Percentiles rank a stretch among this genome's conserved stretches.
Conservation (phyloP, 2,797 vertebrate genomes). For the Dendrocincla tyrannina region DNA sequence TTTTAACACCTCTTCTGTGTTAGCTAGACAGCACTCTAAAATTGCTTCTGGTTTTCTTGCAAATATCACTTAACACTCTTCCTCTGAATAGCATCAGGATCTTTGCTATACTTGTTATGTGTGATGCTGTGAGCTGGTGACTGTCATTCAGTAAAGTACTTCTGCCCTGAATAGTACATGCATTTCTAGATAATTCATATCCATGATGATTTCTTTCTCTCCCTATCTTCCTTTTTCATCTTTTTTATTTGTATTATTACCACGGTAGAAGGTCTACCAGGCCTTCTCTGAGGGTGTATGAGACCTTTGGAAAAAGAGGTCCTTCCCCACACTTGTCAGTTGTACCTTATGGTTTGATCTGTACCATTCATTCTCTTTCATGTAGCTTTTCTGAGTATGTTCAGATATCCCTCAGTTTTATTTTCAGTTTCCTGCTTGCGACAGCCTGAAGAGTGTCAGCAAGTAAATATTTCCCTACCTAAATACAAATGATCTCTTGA, state of each 20-base stretch:
- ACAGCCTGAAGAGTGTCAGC: neutral
- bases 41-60: neutral
- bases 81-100: neutral
- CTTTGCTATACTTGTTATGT: neutral
- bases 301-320: neutral
- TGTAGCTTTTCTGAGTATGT: neutral
- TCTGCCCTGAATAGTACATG: neutral
- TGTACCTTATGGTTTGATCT: neutral
- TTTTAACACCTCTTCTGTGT: neutral
- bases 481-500: neutral
- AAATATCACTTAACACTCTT: neutral
- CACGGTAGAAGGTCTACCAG: rapidly evolving
- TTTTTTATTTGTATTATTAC: neutral
- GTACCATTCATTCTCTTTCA: neutral
- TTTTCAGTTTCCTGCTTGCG: neutral
- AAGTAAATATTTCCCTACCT: neutral
- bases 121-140: neutral
- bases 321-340: neutral
- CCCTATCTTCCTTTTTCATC: rapidly evolving
- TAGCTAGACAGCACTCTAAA: neutral
- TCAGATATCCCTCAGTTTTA: neutral
- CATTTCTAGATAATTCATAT: neutral
- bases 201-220: neutral
- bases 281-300: neutral
- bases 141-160: neutral